A percentile compares a stretch with the other conserved stretches of the same genome.
Evolutionary conservation across 2,888 invertebrate species (phyloP).

Genomic region (Gasteruption jaculator): DNA sequence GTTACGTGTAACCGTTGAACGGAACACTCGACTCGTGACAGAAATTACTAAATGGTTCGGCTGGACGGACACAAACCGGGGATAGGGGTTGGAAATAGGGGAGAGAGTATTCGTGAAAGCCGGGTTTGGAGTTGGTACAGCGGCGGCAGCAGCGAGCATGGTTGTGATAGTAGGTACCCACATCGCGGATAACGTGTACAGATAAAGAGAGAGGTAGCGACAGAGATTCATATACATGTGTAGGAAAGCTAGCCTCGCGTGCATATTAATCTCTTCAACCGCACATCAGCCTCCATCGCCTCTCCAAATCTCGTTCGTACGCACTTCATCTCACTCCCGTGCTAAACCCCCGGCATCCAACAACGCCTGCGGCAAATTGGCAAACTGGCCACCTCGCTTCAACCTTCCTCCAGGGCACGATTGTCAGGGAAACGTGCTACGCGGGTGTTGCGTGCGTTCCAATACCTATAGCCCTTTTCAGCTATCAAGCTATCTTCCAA

Average conservation of each 20-base stretch:
- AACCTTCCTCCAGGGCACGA: conserved; percentile 18
- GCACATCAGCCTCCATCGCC: conserved; percentile 44
- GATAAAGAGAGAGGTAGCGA: conserved; percentile 1
- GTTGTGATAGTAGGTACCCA: no score
- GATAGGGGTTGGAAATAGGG: conserved; percentile 20
- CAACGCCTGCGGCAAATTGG: conserved; percentile 45
- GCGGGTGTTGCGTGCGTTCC: conserved; percentile 6
- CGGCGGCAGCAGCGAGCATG: conserved; percentile 7
- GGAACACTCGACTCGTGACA: conserved; percentile 48
- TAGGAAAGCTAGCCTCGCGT: conserved; percentile 39
- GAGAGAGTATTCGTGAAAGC: conserved; percentile 19
- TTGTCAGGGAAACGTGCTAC: conserved; percentile 20
- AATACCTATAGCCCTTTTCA: no score
- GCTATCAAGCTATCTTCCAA: no score
- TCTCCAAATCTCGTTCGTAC: conserved; percentile 34
- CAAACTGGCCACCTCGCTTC: conserved; percentile 33
- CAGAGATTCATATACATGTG: conserved; percentile 1
- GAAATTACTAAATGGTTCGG: conserved; percentile 48
- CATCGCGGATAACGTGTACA: neutral
- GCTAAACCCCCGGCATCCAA: conserved; percentile 30
- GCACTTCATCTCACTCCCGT: conserved; percentile 37
- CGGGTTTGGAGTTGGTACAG: conserved; percentile 6
- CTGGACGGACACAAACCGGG: conserved; percentile 24
- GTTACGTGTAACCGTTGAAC: conserved; percentile 34
- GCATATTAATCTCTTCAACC: conserved; percentile 50